These are phyloP conservation scores for Stichodactyla mertensii DNA, from an alignment of 64 coral and sea anemone species.

Conservation along the genomic window DNA sequence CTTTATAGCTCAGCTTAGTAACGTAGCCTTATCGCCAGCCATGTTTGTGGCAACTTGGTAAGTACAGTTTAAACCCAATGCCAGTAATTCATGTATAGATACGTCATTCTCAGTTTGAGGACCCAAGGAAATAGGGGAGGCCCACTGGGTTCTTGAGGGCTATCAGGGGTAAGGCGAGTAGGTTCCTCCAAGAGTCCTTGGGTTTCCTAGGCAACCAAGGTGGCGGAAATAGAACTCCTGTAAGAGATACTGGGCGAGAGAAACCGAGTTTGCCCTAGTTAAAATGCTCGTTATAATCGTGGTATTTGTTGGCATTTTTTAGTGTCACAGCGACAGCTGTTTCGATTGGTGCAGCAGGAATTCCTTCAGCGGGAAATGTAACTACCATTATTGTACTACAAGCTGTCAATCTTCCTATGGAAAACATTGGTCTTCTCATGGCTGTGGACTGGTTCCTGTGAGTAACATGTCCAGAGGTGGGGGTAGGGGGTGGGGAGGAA, in stretches of 20 bases:
- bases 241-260: too few species aligned
- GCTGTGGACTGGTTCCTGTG: slow-evolving; percentile 56
- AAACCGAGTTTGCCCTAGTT: too few species aligned
- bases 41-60: slow-evolving; percentile 67
- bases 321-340: slow-evolving; percentile 70
- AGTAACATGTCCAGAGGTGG: neutral
- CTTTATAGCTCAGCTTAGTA: slow-evolving; percentile 72
- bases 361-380: slow-evolving; percentile 64
- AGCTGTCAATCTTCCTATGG: slow-evolving; percentile 67
- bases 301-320: neutral
- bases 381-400: slow-evolving; percentile 79
- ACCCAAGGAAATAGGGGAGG: neutral
- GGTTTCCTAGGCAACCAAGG: too few species aligned
- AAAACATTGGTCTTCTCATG: slow-evolving; percentile 68
- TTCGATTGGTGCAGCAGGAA: slow-evolving; percentile 71
- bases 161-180: too few species aligned
- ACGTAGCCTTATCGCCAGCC: slow-evolving; percentile 40
- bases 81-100: neutral
- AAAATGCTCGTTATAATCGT: too few species aligned
- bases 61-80: neutral
- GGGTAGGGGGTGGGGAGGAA: neutral
- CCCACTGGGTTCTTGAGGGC: too few species aligned
- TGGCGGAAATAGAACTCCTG: too few species aligned
- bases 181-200: too few species aligned
- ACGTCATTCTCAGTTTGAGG: neutral